Evolutionary conservation across 2,888 invertebrate species (phyloP), one percentile per base, ranked within the genome.

Genomic region (Hartigia nigra): DNA sequence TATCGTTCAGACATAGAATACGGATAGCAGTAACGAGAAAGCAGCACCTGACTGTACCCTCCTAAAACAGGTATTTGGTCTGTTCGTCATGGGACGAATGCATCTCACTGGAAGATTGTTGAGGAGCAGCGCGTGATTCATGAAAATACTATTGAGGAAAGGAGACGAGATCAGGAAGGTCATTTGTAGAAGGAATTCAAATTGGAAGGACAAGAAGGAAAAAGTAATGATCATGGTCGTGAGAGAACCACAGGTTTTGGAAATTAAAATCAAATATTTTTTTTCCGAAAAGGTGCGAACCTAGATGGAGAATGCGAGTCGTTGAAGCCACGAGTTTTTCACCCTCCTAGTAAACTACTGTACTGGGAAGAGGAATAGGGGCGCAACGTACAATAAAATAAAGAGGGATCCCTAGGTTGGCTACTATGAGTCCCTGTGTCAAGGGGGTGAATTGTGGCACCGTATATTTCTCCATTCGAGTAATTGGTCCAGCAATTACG

Each of bases 1-100:
- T 89, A 89, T 88, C 86, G 86, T 84, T 84, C 82, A 80, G 85
- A 55, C 55, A 82, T 83, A 80, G 83, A 81, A 83, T 86, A 83
- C 85, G 84, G 84, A 84, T 83, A 85, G 84, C 85, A 85, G 85
- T 12, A 55, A 9, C 55, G 55, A 23, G 23, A 55, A 9, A 55
- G 23, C 23, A 55, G 14, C 23, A 23, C 55, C 55, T 23, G 9
- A 55, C 23, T 23, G 14, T 23, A 23, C 55, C 9, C 35, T 55
- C 23, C 9, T 55, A 3, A 55, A 55, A 55, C 23, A 55, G 2
- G 55, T 23, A 9, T 55, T 23, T 55, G 55, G 55, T 55, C 23
- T 9, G 23, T 55, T 55, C 23, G 55, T 55, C 55, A 23, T 23
- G 23, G 1, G 23, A 23, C 55, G 55, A 23, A 2, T 23, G 55